phyloP scores from a whole-genome alignment of 2,888 invertebrate species.

The Pyrrhopygopsis socrates region DNA sequence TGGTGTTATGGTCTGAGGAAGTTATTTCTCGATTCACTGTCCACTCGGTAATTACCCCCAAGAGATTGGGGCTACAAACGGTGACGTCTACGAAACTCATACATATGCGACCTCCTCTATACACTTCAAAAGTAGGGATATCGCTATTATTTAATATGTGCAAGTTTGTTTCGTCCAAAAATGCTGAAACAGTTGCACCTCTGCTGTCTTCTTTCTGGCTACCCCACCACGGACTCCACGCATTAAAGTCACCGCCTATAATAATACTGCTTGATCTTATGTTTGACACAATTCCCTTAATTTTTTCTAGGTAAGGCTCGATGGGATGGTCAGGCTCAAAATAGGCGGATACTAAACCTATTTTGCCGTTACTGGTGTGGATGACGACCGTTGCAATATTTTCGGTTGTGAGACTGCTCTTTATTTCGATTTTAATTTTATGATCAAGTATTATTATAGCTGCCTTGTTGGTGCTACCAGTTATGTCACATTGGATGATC shows the following conservation, averaged over 20 bases:
- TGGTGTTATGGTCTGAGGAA: conserved; percentile 18
- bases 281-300: background rate
- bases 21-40: conserved; percentile 18
- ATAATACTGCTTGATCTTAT: conserved; percentile 11
- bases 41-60: conserved; percentile 58
- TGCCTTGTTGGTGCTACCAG: background rate
- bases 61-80: conserved; percentile 61
- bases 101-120: conserved; percentile 57
- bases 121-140: conserved; percentile 80
- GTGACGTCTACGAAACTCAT: conserved; percentile 82
- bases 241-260: conserved; percentile 49
- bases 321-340: background rate
- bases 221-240: conserved; percentile 64
- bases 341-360: background rate
- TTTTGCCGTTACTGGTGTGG: background rate
- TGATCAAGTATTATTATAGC: background rate
- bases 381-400: background rate
- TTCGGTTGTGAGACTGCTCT: background rate
- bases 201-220: background rate
- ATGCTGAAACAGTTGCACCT: background rate
- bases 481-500: background rate
- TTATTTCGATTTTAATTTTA: background rate
- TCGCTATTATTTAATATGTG: conserved; percentile 80
- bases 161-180: background rate
- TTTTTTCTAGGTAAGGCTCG: background rate